phyloP scores from a whole-genome alignment of 1,140 invertebrate genomes.

The Marisa cornuarietis region DNA sequence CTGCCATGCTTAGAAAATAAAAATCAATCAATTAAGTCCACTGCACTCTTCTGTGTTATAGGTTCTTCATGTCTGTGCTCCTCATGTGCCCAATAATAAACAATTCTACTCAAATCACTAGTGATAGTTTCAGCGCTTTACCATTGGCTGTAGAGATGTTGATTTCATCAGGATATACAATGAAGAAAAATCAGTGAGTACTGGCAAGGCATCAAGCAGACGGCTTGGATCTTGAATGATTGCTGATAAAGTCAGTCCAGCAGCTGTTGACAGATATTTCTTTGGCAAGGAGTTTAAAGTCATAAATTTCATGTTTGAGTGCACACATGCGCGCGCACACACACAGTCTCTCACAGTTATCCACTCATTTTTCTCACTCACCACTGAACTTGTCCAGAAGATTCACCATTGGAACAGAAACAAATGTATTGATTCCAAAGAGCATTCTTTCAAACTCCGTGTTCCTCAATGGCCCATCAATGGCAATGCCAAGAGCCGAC shows the following conservation, averaged over 20 bases:
- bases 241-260: constrained; percentile 17
- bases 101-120: too few species aligned
- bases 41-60: too few species aligned
- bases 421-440: constrained; percentile 20
- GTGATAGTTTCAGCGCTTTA: not conserved
- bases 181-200: constrained; percentile 12
- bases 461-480: constrained; percentile 22
- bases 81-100: too few species aligned
- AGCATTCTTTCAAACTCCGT: constrained; percentile 12
- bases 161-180: not conserved
- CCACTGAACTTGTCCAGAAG: constrained; percentile 26
- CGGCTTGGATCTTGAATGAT: constrained; percentile 18
- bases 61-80: too few species aligned
- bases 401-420: constrained; percentile 16
- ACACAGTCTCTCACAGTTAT: not conserved
- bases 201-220: constrained; percentile 10
- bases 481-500: constrained; percentile 21
- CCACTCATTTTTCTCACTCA: not conserved
- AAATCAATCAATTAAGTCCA: too few species aligned
- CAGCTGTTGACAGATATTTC: constrained; percentile 3
- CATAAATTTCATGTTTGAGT: too few species aligned
- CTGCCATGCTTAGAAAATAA: too few species aligned
- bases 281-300: too few species aligned
- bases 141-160: constrained; percentile 6
- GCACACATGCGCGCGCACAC: too few species aligned